Percentiles rank a stretch among this genome's conserved stretches.
phyloP scores from a whole-genome alignment of 2,888 invertebrate genomes.

The Clitarchus hookeri region DNA sequence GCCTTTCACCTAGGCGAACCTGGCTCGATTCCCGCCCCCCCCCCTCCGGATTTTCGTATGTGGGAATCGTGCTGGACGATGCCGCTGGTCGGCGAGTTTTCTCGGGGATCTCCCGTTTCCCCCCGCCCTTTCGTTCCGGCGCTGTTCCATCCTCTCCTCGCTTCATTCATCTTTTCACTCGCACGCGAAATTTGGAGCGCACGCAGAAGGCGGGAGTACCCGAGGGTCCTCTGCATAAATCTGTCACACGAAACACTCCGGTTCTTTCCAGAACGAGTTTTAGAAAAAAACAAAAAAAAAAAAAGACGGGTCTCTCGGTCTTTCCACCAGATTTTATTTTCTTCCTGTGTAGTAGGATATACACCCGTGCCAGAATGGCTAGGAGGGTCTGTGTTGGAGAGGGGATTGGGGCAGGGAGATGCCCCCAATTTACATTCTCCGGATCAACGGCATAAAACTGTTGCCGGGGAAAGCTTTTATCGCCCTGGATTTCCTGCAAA shows the following conservation, averaged over 20 bases:
- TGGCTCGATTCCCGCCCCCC: too few relatives aligned
- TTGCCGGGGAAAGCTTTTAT: not conserved
- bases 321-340: too few relatives aligned
- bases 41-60: too few relatives aligned
- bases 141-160: too few relatives aligned
- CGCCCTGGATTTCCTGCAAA: not conserved
- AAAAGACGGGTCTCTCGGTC: too few relatives aligned
- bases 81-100: too few relatives aligned
- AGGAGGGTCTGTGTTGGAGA: too few relatives aligned
- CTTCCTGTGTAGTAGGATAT: not conserved
- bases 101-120: too few relatives aligned
- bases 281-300: not conserved
- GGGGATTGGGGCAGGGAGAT: too few relatives aligned
- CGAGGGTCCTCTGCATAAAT: not conserved
- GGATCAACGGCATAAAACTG: not conserved
- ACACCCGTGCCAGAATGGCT: not conserved
- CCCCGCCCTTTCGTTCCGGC: too few relatives aligned
- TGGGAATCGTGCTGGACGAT: too few relatives aligned
- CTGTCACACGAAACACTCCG: not conserved
- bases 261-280: not conserved
- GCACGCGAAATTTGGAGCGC: not conserved
- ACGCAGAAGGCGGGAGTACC: not conserved
- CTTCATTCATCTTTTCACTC: not conserved
- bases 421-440: not conserved
- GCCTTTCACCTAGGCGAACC: too few relatives aligned